These are phyloP conservation scores for Carabus problematicus DNA, from an alignment of 2,888 invertebrate genomes.

Conservation along the genomic window DNA sequence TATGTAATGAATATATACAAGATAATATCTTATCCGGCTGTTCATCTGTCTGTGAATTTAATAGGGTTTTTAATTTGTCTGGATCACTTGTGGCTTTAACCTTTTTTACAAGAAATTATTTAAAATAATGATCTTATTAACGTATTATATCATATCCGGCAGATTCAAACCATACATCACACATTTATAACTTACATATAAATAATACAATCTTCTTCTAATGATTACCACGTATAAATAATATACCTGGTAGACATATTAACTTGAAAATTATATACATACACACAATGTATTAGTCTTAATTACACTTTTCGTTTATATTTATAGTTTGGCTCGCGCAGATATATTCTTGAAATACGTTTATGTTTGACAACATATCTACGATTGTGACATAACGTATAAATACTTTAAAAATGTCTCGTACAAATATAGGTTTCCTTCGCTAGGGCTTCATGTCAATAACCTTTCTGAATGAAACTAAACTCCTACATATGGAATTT, in stretches of 20 bases:
- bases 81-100: conserved; percentile 26
- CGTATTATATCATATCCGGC: conserved; percentile 38
- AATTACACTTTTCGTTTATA: too few species aligned
- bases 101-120: conserved; percentile 36
- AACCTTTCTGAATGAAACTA: too few species aligned
- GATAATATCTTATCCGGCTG: conserved; percentile 35
- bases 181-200: conserved; percentile 22
- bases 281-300: background rate
- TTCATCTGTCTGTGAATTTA: conserved; percentile 42
- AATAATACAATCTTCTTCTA: background rate
- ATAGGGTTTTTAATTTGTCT: conserved; percentile 41
- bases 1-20: conserved; percentile 41
- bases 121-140: conserved; percentile 42
- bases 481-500: too few species aligned
- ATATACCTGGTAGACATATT: background rate
- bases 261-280: background rate
- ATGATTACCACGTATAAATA: background rate
- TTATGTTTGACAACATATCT: too few species aligned
- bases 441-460: too few species aligned
- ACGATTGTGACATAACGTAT: too few species aligned
- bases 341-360: too few species aligned
- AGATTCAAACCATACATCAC: conserved; percentile 34
- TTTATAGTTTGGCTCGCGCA: too few species aligned
- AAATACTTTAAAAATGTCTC: too few species aligned
- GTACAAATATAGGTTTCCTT: too few species aligned